A percentile compares a stretch with the other conserved stretches of the same genome.
These are phyloP conservation scores for Sciurus carolinensis DNA, from an alignment of 2,797 vertebrate genomes.

Conservation along the genomic window DNA sequence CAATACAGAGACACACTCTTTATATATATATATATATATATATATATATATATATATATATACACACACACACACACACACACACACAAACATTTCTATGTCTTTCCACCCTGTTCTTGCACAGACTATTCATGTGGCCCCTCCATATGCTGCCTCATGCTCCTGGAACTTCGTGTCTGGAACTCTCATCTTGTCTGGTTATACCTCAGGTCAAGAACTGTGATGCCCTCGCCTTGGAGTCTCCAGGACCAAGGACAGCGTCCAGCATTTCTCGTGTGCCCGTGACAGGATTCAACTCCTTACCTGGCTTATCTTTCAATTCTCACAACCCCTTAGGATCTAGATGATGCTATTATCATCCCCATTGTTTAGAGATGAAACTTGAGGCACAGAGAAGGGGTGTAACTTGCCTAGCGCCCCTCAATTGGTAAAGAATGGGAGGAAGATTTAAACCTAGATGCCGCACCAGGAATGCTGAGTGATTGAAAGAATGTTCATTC, in stretches of 20 bases:
- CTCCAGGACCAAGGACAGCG: constrained; percentile 58
- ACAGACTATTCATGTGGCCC: not conserved
- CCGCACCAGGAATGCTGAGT: constrained; percentile 44
- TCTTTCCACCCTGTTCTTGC: not conserved
- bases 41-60: too few relatives aligned
- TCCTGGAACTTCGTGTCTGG: not conserved
- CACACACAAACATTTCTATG: not conserved
- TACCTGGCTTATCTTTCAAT: not conserved
- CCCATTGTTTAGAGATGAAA: not conserved
- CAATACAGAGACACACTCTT: not conserved
- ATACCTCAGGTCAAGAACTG: not conserved
- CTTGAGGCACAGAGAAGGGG: not conserved
- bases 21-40: not conserved
- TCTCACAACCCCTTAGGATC: not conserved
- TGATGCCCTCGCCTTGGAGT: rapidly evolving
- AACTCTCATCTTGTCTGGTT: not conserved
- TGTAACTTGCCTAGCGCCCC: not conserved
- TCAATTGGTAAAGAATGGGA: not conserved
- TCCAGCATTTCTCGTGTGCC: rapidly evolving
- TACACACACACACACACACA: not conserved
- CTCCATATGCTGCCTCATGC: not conserved
- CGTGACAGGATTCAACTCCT: not conserved
- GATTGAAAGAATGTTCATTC: not conserved
- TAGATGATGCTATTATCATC: not conserved
- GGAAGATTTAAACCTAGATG: constrained; percentile 37